Percentiles rank a stretch among this genome's conserved stretches.
Evolutionary conservation across 2,888 invertebrate species (phyloP).

Genomic region (Nebria salina): DNA sequence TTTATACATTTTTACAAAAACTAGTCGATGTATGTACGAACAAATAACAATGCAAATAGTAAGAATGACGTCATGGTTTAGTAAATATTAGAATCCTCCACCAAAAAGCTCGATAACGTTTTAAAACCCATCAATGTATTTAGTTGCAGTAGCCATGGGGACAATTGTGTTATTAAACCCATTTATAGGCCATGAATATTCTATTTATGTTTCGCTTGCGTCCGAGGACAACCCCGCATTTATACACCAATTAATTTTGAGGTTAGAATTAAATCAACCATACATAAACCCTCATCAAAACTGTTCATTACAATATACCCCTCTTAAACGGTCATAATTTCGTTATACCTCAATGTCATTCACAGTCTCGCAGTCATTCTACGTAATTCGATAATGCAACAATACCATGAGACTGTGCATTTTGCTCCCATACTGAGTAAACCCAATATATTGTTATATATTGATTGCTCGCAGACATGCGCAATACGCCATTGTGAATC

Average conservation of each 20-base stretch:
- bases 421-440: neutral
- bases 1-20: too few relatives aligned
- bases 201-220: neutral
- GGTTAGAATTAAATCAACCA: constrained; percentile 8
- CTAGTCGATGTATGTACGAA: too few relatives aligned
- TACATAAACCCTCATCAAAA: neutral
- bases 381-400: constrained; percentile 20
- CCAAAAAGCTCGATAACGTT: neutral
- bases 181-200: constrained; percentile 35
- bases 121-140: neutral
- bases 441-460: constrained; percentile 39
- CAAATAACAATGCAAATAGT: too few relatives aligned
- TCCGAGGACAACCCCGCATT: constrained; percentile 6
- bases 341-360: constrained; percentile 6
- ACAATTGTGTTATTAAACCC: constrained; percentile 23
- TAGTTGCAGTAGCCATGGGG: neutral
- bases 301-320: neutral
- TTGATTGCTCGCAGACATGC: constrained; percentile 38
- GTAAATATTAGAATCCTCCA: neutral
- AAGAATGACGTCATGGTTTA: neutral
- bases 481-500: neutral
- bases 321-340: constrained; percentile 3
- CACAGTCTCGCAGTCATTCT: constrained; percentile 12
- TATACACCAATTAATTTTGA: constrained; percentile 8
- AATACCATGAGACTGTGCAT: constrained; percentile 21